A percentile compares a stretch with the other conserved stretches of the same genome.
Evolutionary conservation across 2,888 invertebrate species (phyloP).

Genomic region (Megalurothrips usitatus): DNA sequence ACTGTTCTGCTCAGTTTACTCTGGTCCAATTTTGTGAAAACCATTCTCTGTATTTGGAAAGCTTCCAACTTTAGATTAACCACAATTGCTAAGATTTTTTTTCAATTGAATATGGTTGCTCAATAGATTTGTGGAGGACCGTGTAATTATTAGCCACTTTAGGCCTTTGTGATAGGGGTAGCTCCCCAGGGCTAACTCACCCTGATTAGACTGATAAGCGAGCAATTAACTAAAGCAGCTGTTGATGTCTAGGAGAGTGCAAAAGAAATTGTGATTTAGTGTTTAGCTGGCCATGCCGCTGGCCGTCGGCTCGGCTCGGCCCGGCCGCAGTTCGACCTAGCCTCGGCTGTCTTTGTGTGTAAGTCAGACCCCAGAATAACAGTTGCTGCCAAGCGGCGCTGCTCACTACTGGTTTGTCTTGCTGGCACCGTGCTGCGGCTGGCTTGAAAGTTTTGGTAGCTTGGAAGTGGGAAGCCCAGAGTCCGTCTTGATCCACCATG

Average conservation of each 20-base stretch:
- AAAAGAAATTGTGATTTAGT: not conserved
- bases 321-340: not conserved
- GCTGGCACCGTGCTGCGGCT: not conserved
- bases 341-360: slow-evolving; percentile 2
- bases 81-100: not conserved
- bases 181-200: not conserved
- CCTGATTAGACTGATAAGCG: slow-evolving; percentile 1
- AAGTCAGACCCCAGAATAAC: slow-evolving; percentile 2
- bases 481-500: slow-evolving; percentile 12
- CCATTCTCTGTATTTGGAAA: not conserved
- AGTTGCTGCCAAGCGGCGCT: slow-evolving; percentile 10
- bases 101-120: not conserved
- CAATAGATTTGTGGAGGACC: not conserved
- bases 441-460: slow-evolving; percentile 8
- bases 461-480: slow-evolving; percentile 19
- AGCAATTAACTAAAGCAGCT: not conserved
- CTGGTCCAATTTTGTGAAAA: not conserved
- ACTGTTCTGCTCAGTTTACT: not conserved
- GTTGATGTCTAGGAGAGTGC: not conserved
- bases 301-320: not conserved
- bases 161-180: not conserved
- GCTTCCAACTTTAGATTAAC: slow-evolving; percentile 1
- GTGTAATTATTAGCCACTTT: too few species aligned
- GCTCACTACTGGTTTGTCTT: not conserved
- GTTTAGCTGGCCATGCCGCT: not conserved